Evolutionary conservation across 2,113 vertebrate genomes (phyloP), one percentile per base, ranked within the genome.

Genomic region (Calonectris borealis): DNA sequence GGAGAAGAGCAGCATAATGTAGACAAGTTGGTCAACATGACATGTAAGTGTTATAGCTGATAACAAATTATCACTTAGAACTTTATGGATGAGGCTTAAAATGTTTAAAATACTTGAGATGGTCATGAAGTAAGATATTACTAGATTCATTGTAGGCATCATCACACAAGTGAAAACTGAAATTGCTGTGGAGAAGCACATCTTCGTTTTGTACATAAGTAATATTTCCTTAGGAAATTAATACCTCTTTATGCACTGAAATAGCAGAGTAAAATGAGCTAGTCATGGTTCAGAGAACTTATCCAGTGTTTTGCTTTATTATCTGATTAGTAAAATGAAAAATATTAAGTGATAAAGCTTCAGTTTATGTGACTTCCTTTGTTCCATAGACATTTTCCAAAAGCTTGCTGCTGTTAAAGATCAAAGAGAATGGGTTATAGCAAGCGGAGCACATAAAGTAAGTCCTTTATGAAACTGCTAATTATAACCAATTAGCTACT

Each of bases 21-120:
- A 83, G 99, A 99, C 95, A 98, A 98, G 87, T 96, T 99, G 91
- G 98, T 99, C 96, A 99, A 98, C 64, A 98, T 99, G 98, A 98
- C 98, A 19, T 99, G 98, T 99, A 97, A 99, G 98, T 88, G 18
- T 38, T 58, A 36, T 19, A 66, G 42, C 46, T 85, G 34, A 34
- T 92, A 71, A 62, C 8, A 36, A 54, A 58, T 73, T 3, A 58
- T 40, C 32, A 7, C 21, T 66, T 51, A 21, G 1, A 62, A 26
- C 49, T 66, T 93, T 22, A 42, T 49, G 16, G 69, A 24, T 75
- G 84, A 68, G 27, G 21, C 32, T 88, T 86, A 44, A 81, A 29
- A 49, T 15, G 5, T 62, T 94, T 54, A 14, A 69, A 64, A 44
- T 69, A 24, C 22, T 81, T 51, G 16, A 34, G 42, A 25, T 70